Percentiles rank a stretch among this genome's conserved stretches.
These are phyloP conservation scores for Oxyruncus cristatus DNA, from an alignment of 2,113 vertebrate species.

Conservation along the genomic window DNA sequence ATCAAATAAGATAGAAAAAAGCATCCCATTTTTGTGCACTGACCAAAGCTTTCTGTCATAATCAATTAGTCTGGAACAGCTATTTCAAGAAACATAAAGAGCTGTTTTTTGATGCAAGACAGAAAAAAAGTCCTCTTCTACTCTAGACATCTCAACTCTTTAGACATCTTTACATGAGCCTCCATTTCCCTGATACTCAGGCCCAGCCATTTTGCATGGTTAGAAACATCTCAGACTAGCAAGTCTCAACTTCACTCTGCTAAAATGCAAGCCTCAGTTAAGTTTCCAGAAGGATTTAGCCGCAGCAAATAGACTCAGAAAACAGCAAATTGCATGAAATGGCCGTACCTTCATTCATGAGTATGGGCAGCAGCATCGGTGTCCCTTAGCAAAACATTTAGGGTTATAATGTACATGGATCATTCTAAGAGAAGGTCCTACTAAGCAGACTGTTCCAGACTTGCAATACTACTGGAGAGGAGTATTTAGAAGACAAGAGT, in stretches of 20 bases:
- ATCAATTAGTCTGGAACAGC: background rate
- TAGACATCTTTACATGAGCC: background rate
- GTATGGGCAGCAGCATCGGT: background rate
- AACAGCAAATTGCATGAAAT: background rate
- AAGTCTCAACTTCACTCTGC: background rate
- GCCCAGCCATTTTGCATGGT: background rate
- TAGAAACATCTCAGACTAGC: background rate
- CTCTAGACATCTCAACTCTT: background rate
- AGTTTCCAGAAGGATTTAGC: background rate
- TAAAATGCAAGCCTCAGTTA: background rate
- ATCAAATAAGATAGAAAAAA: background rate
- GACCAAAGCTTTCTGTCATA: background rate
- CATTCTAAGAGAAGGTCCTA: background rate
- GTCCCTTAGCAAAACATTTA: background rate
- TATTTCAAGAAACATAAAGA: background rate
- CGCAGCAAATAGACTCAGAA: background rate
- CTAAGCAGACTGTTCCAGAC: background rate
- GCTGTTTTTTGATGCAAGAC: background rate
- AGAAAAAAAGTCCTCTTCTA: background rate
- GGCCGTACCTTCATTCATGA: background rate
- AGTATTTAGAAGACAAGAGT: background rate
- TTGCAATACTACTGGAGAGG: background rate
- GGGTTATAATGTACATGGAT: background rate
- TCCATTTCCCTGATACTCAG: background rate
- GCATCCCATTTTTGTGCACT: accelerated